Conservation (phyloP, 2,113 vertebrate species). For the Mus spicilegus region DNA sequence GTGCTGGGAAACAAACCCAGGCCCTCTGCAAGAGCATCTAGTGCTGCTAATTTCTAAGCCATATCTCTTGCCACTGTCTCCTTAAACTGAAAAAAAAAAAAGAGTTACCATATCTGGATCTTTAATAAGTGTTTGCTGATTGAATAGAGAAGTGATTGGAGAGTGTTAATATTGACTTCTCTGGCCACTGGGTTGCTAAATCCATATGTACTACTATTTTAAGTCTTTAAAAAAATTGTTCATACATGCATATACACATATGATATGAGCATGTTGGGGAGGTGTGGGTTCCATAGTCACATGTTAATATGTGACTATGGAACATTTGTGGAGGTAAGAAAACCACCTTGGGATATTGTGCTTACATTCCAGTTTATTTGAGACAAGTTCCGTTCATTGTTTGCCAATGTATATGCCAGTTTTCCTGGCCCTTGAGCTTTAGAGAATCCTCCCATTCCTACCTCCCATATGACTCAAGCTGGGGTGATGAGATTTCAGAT, state of each 20-base stretch:
- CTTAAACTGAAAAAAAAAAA: neutral
- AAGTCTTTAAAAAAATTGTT: neutral
- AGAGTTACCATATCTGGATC: neutral
- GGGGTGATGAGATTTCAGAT: neutral
- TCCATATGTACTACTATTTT: neutral
- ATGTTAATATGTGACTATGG: neutral
- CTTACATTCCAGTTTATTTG: no score
- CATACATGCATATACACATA: neutral
- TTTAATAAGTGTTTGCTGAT: slow-evolving; percentile 5
- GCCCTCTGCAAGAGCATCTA: neutral
- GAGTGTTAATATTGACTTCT: neutral
- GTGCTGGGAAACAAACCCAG: neutral
- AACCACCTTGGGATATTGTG: neutral
- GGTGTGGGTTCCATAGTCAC: no score
- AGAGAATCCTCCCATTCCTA: neutral
- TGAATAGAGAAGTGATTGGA: neutral
- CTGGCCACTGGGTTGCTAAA: neutral
- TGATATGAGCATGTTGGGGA: neutral
- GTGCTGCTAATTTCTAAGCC: neutral
- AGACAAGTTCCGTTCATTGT: no score
- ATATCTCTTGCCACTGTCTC: neutral
- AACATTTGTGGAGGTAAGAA: neutral
- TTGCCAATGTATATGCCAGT: neutral
- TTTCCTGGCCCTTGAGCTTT: neutral
- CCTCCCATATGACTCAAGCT: no score